phyloP scores from a whole-genome alignment of 2,888 invertebrate genomes.

The Pollenia amentaria region DNA sequence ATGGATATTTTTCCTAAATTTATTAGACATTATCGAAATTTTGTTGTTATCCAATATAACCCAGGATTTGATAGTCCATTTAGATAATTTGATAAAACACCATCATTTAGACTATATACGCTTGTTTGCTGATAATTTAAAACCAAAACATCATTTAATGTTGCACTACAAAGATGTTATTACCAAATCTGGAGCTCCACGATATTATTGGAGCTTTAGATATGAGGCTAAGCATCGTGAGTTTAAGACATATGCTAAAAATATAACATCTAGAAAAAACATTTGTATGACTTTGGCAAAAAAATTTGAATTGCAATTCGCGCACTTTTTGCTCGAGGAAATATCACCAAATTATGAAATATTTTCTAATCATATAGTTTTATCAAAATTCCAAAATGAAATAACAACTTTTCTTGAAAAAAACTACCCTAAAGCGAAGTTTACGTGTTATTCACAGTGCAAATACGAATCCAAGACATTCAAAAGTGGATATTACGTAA shows the following conservation, averaged over 20 bases:
- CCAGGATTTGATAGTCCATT: slow-evolving; percentile 1
- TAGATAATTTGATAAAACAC: not conserved
- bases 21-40: slow-evolving; percentile 76
- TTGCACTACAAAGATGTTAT: slow-evolving; percentile 75
- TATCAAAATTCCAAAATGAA: not conserved
- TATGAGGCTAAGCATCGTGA: not conserved
- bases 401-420: not conserved
- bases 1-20: slow-evolving; percentile 75
- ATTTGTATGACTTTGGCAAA: slow-evolving; percentile 75
- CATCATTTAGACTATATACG: slow-evolving; percentile 27
- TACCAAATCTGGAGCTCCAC: slow-evolving; percentile 67
- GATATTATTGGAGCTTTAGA: not conserved
- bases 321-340: not conserved
- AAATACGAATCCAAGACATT: not conserved
- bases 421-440: not conserved
- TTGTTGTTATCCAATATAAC: slow-evolving; percentile 27
- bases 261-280: slow-evolving; percentile 75
- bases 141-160: slow-evolving; percentile 76
- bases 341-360: not conserved
- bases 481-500: not conserved
- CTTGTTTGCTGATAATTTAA: slow-evolving; percentile 63
- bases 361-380: not conserved
- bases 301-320: slow-evolving; percentile 67
- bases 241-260: not conserved
- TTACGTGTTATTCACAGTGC: not conserved